phyloP scores from a whole-genome alignment of 2,797 vertebrate species.

The Aratinga solstitialis region DNA sequence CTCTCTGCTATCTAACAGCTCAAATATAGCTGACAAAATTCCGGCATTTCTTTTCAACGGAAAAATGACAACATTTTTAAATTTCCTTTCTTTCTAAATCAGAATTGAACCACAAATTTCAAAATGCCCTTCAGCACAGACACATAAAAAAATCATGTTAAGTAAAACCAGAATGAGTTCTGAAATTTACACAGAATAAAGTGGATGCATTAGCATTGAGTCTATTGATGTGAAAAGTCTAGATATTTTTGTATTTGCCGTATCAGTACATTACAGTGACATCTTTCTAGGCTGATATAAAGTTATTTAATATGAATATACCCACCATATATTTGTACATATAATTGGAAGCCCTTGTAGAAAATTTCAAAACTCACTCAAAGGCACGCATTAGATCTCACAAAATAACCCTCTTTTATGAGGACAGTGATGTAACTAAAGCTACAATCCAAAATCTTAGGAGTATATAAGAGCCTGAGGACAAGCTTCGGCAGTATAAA shows the following conservation, averaged over 20 bases:
- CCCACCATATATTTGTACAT: neutral
- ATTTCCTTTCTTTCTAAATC: neutral
- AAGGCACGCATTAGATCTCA: neutral
- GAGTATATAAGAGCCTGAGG: neutral
- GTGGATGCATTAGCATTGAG: neutral
- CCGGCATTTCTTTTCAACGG: neutral
- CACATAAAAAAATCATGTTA: neutral
- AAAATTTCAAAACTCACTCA: neutral
- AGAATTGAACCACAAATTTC: neutral
- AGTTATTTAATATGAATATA: neutral
- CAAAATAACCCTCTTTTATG: neutral
- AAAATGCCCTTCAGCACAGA: neutral
- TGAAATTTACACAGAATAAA: neutral
- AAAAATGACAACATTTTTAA: neutral
- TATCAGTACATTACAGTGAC: neutral
- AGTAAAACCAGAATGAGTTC: neutral
- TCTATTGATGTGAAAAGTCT: neutral
- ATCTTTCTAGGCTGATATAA: neutral
- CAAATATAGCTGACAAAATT: neutral
- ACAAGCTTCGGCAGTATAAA: neutral
- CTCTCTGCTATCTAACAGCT: rapidly evolving
- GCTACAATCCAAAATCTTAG: neutral
- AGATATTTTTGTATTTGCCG: neutral
- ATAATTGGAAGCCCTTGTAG: neutral
- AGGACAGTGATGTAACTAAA: neutral